Evolutionary conservation across 2,113 vertebrate species (phyloP), one percentile per base, ranked within the genome.

Genomic region (Pituophis catenifer): DNA sequence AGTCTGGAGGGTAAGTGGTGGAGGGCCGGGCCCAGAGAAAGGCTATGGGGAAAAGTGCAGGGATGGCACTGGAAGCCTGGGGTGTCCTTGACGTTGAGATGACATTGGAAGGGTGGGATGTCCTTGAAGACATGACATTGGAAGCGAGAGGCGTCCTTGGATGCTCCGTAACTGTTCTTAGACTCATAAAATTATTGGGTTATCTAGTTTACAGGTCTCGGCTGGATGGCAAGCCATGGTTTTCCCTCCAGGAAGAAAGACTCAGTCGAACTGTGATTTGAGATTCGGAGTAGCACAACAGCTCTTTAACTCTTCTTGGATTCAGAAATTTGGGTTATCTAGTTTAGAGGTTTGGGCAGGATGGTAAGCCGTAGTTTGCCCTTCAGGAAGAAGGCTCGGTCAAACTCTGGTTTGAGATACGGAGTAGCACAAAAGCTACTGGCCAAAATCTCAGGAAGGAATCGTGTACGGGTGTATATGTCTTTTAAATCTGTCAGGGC

Each of bases 1-100:
- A 93, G 97, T 33, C 95, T 98, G 57, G 97, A 98, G 8, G 97
- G 99, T 99, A 96, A 98, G 98, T 38, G 81, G 9, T 10, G 75
- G 75, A 44, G 8, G 33, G 75, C 75, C 1, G 9, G 90, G 48
- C 85, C 85, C 21, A 44, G 3, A 8, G 38, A 7, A 12, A 15
- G 33, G 13, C 10, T 38, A 0, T 8, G 58, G 12, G 15, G 33
- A 8, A 23, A 57, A 26, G 53, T 3, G 21, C 24, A 3, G 3
- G 6, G 2, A 5, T 15, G 24, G 5, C 65, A 70, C 29, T 19
- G 53, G 13, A 65, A 24, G 57, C 92, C 13, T 62, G 90, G 8
- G 89, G 93, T 26, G 38, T 8, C 23, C 59, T 86, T 24, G 81
- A 59, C 58, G 10, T 59, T 24, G 58, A 26, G 58, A 26, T 10